Base-by-base conservation (phyloP, 2,888 invertebrate species). In the Dynastes tityus region DNA sequence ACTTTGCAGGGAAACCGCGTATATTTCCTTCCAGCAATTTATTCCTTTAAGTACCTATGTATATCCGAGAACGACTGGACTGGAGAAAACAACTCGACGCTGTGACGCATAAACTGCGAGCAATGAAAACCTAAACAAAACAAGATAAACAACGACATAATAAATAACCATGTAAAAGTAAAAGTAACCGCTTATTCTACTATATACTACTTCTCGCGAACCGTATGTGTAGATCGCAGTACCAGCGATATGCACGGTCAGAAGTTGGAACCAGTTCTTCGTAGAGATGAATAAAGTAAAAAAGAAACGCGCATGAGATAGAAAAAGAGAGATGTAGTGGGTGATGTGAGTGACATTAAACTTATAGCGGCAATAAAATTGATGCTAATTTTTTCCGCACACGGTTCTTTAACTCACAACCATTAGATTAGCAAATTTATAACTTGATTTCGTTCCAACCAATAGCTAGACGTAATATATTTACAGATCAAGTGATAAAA, bases 41-140 rank as follows among this genome's bases (percentile, higher is more conserved):
- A 58, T 58, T 58, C 32, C n/a, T 64, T 32, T 64, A 29, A 8
- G 32, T 40, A 22, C 22, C 22, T 22, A 22, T 22, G 22, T 22
- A 70, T 27, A 53, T 70, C 29, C 16, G 53, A 16, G 49, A 45
- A 67, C 67, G 45, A 55, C 22, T 58, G 2, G 22, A 32, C 5
- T 29, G 63, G 9, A 49, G 29, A 58, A 73, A 45, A 73, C 73
- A 58, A 9, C n/a, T 58, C 58, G 40, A 73, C 73, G 73, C 22
- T 58, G 58, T 58, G 73, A 65, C 65, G 40, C 53, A 76, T 76
- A 65, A 65, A 76, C 76, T 67, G 65, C 40, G 45, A 76, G 76
- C 76, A 76, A 67, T 67, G 76, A 76, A 67, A 76, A 76, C 65
- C 65, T 32, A 75, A 75, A 75, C 65, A 76, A 76, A 76, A 65